Evolutionary conservation across 2,797 vertebrate species (phyloP), one percentile per base, ranked within the genome.

Genomic region (Bovichtus variegatus): DNA sequence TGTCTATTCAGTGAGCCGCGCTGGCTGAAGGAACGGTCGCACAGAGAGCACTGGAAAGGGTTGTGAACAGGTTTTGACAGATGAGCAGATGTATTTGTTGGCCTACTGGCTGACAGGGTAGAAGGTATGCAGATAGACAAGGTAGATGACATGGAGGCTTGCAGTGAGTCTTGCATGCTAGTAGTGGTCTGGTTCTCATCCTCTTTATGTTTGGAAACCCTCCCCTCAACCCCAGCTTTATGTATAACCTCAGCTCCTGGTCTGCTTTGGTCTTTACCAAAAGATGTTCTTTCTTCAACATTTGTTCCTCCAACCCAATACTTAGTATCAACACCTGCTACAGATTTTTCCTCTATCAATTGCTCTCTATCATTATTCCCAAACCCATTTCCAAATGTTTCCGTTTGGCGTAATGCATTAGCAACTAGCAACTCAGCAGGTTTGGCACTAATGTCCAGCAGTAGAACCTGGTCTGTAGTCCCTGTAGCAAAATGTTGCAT

Each of bases 1-100:
- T 95, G 95, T 82, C 95, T 89, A 79, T 95, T 95, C 55, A 95
- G 89, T 58, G 94, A 94, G 12, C 95, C 95, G 1, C 93, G 85
- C 51, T 95, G 95, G 71, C 94, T 95, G 74, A 95, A 95, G 78
- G 90, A 90, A 6, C 93, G 92, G 1, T 93, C 80, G 8, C 95
- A 95, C 27, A 94, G 38, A 23, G 91, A 89, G 81, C 95, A 95
- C 77, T 91, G 92, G 76, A 95, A 94, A 1, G 77, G 73, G 27
- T 89, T 92, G 25, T 82, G 80, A 51, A 41, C 31, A 41, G 71
- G 72, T 44, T 70, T 54, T 78, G 83, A 72, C 72, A 78, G 38
- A 78, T 46, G 63, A 59, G 69, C 49, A 43, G 87, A 79, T 70
- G 54, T 59, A 72, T 78, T 84, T 34, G 60, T 58, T 70, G 85